These are phyloP conservation scores for Heptranchias perlo DNA, from an alignment of 2,113 vertebrate genomes.

Conservation along the genomic window DNA sequence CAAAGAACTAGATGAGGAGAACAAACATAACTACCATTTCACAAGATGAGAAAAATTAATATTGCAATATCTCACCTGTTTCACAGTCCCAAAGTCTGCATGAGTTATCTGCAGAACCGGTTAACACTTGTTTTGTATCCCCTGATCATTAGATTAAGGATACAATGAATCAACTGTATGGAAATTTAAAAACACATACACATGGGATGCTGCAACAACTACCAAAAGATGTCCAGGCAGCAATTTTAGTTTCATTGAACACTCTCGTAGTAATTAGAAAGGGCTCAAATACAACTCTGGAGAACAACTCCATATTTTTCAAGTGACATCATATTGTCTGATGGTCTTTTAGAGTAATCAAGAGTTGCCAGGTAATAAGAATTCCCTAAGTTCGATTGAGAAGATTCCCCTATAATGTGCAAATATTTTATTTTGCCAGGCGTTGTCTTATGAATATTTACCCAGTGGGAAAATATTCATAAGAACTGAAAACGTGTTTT, in stretches of 20 bases:
- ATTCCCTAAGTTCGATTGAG: background rate
- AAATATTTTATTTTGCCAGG: background rate
- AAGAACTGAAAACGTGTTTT: background rate
- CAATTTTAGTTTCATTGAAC: background rate
- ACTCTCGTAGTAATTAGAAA: background rate
- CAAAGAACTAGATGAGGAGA: background rate
- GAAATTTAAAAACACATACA: background rate
- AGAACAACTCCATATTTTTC: background rate
- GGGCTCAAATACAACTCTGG: background rate
- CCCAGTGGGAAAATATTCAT: background rate
- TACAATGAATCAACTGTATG: background rate
- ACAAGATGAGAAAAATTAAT: background rate
- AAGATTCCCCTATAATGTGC: background rate
- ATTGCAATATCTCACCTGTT: constrained; percentile 67
- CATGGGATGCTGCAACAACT: background rate
- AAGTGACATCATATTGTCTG: background rate
- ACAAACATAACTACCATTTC: background rate
- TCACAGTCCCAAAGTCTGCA: constrained; percentile 96
- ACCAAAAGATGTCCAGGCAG: background rate
- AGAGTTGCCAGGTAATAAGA: background rate
- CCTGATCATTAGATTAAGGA: constrained; percentile 64
- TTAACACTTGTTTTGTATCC: constrained; percentile 91
- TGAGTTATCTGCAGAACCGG: constrained; percentile 91
- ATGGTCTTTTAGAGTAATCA: background rate
- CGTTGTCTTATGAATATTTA: no score